These are phyloP conservation scores for Alethe diademata DNA, from an alignment of 2,113 vertebrate species.

Conservation along the genomic window DNA sequence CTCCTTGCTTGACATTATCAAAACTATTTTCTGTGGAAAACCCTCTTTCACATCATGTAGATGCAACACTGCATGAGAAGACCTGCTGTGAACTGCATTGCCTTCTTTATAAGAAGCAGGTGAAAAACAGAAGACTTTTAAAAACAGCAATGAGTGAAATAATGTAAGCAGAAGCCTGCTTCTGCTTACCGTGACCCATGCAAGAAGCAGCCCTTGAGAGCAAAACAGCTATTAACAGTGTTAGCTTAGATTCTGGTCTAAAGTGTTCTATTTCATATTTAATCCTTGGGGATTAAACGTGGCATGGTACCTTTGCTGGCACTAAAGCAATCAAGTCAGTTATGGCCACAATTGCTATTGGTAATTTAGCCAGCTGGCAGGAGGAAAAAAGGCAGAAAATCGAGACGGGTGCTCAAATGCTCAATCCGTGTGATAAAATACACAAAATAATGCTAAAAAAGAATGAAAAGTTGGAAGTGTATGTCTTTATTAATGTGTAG, in stretches of 20 bases:
- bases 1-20: not conserved
- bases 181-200: not conserved
- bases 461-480: not conserved
- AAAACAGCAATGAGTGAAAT: not conserved
- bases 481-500: not conserved
- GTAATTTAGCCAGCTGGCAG: not conserved
- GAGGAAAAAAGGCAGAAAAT: not conserved
- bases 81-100: not conserved
- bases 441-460: not conserved
- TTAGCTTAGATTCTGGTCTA: not conserved
- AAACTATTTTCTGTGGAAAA: not conserved
- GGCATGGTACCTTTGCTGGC: not conserved
- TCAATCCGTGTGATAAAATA: not conserved
- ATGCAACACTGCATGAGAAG: not conserved
- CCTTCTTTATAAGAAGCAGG: not conserved
- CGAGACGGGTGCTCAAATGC: not conserved
- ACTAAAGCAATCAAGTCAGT: not conserved
- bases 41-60: not conserved
- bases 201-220: not conserved
- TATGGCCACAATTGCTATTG: not conserved
- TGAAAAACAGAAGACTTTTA: not conserved
- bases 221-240: not conserved
- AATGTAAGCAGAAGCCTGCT: not conserved
- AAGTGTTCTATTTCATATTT: not conserved
- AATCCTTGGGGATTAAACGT: not conserved